Conservation (phyloP, 2,888 invertebrate species). For the Thymelicus sylvestris region DNA sequence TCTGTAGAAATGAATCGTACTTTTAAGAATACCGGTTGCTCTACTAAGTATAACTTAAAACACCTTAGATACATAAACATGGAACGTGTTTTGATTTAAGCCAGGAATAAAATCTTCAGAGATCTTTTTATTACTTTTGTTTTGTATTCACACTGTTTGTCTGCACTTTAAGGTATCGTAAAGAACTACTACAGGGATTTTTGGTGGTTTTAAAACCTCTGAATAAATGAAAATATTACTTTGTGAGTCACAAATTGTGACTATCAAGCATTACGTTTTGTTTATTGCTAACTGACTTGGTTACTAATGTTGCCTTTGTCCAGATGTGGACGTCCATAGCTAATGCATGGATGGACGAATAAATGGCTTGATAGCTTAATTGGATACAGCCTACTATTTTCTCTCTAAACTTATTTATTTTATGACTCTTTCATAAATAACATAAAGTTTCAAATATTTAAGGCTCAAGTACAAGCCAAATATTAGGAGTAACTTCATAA, state of each 20-base stretch:
- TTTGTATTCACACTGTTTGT: conserved; percentile 1
- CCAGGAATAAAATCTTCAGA: conserved; percentile 1
- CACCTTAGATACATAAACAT: conserved; percentile 2
- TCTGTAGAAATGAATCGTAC: neutral
- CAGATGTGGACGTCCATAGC: too few relatives aligned
- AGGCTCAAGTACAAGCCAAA: neutral
- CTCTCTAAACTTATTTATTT: neutral
- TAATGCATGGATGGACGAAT: too few relatives aligned
- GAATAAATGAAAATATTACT: too few relatives aligned
- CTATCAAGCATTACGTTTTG: too few relatives aligned
- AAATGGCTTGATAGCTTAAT: neutral
- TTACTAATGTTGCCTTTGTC: too few relatives aligned
- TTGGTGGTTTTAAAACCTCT: neutral
- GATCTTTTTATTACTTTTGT: conserved; percentile 10
- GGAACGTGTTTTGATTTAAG: conserved; percentile 13
- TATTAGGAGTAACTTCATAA: neutral
- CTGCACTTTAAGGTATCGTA: neutral
- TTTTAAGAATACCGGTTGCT: neutral
- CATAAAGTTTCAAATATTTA: neutral
- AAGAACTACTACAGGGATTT: neutral
- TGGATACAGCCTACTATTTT: neutral
- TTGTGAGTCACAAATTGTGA: too few relatives aligned
- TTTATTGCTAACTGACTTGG: too few relatives aligned
- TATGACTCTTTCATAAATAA: neutral
- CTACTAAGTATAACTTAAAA: neutral